Base-by-base conservation (phyloP, 2,888 invertebrate genomes). In the Orgyia antiqua region DNA sequence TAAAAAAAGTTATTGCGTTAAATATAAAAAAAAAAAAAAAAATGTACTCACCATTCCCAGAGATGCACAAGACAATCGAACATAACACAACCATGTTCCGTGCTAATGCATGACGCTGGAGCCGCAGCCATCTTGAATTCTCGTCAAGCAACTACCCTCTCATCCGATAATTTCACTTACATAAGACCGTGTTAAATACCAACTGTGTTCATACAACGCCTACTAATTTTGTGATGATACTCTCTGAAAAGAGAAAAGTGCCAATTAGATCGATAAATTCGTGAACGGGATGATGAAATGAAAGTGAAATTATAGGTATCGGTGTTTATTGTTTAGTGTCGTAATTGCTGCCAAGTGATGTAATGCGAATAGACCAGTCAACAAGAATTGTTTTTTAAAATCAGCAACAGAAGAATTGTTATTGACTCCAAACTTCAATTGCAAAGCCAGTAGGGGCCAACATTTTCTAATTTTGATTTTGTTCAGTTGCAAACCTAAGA, bases 41-140 rank as follows among this genome's bases (percentile, higher is more conserved):
- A n/a, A n/a, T n/a, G n/a, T n/a, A 69, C 84, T 80, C 36, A 84
- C 86, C 86, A 86, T 42, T 86, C 86, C 86, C 86, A 86, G 15
- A 86, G 68, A 47, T 86, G 84, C 9, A 75, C 73, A 24, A 86
- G 70, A 36, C 86, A 86, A 56, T 84, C 79, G 49, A 86, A 86
- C 76, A 83, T 77, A 43, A 83, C 82, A 54, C 86, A 86, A 45
- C 86, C 86, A 54, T 84, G 71, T 33, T 80, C 83, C 11, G 75
- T 70, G 62, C 69, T 73, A 58, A 83, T 75, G 47, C 84, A 84
- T 27, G 83, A 83, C 3, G 78, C 76, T 2, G 77, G 66, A 2
- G 77, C 66, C 2, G 79, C 64, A 0, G 75, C 51, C 44, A 78
- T 62, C 79, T 79, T 83, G 50, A 68, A 70, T 47, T 29, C 51